Conservation (phyloP, 2,888 invertebrate genomes). For the Empis livida region DNA sequence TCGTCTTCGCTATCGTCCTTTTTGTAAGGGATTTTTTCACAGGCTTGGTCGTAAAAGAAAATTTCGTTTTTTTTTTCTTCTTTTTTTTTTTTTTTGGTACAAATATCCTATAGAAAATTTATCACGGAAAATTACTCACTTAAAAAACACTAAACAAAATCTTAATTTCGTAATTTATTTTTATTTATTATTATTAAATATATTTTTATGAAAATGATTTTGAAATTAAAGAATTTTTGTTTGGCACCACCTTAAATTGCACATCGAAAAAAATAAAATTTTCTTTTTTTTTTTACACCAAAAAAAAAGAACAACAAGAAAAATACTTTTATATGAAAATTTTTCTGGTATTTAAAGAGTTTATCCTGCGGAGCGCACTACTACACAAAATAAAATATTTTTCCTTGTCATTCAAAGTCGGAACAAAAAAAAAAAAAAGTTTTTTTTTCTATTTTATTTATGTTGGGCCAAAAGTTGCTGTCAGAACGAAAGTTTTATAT, state of each 20-base stretch:
- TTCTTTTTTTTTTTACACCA: not conserved
- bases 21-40: not conserved
- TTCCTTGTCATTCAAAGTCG: conserved; percentile 1
- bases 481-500: conserved; percentile 24
- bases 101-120: not conserved
- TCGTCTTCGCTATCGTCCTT: not conserved
- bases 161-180: conserved; percentile 8
- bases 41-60: not conserved
- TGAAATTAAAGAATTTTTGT: not conserved
- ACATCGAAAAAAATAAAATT: not conserved
- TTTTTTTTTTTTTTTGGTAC: not conserved
- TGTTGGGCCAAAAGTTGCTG: conserved; percentile 30
- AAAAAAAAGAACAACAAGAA: not conserved
- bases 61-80: not conserved
- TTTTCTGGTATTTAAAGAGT: too few relatives aligned
- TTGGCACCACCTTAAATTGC: not conserved
- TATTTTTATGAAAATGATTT: not conserved
- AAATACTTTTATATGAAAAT: conserved; percentile 1
- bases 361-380: too few relatives aligned
- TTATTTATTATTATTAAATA: not conserved
- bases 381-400: not conserved
- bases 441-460: conserved; percentile 28
- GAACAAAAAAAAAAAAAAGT: not conserved
- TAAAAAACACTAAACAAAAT: not conserved
- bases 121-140: not conserved